Conservation (phyloP, 2,113 vertebrate genomes). For the Gadus chalcogrammus region DNA sequence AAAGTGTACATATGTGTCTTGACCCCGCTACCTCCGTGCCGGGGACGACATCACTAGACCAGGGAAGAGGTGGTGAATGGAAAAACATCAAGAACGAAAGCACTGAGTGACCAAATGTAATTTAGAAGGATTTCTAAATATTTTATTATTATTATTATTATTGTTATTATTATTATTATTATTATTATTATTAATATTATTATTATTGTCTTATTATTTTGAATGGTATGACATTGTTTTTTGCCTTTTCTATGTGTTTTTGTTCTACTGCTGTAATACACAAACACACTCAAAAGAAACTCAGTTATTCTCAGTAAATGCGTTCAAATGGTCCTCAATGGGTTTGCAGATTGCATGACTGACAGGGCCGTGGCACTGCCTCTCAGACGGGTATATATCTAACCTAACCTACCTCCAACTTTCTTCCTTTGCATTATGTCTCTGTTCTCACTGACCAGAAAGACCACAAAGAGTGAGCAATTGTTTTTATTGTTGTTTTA, state of each 20-base stretch:
- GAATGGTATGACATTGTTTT: slow-evolving; percentile 1
- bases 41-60: no score
- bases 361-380: slow-evolving; percentile 34
- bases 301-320: slow-evolving; percentile 44
- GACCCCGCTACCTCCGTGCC: slow-evolving; percentile 56
- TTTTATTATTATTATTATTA: slow-evolving; percentile 17
- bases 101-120: slow-evolving; percentile 75
- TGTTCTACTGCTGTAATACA: slow-evolving; percentile 39
- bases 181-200: no score
- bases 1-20: slow-evolving; percentile 69
- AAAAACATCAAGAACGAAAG: slow-evolving; percentile 65
- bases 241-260: slow-evolving; percentile 8
- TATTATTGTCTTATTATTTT: slow-evolving; percentile 33
- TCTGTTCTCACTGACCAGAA: slow-evolving; percentile 52
- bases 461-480: slow-evolving; percentile 51
- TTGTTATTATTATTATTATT: slow-evolving; percentile 16
- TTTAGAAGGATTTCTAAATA: slow-evolving; percentile 58
- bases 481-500: neutral
- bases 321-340: slow-evolving; percentile 40
- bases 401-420: slow-evolving; percentile 69
- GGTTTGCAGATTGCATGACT: slow-evolving; percentile 53
- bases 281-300: slow-evolving; percentile 12
- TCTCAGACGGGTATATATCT: slow-evolving; percentile 69
- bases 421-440: slow-evolving; percentile 10
- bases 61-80: no score